Conservation (phyloP, 1,140 invertebrate genomes). For the Euglossa dilemma region DNA sequence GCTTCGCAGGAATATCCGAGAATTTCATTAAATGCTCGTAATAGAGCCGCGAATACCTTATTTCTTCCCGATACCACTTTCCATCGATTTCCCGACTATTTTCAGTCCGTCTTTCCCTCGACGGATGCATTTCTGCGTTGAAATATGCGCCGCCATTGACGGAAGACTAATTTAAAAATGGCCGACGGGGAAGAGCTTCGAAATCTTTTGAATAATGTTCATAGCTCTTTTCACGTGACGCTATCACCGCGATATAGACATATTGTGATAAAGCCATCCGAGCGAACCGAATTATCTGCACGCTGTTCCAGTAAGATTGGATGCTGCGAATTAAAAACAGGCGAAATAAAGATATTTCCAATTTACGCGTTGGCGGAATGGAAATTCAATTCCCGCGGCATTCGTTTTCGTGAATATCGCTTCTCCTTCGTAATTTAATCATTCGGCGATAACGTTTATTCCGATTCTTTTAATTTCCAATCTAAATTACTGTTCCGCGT, state of each 20-base stretch:
- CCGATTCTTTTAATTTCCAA: too few relatives aligned
- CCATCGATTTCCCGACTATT: slow-evolving; percentile 31
- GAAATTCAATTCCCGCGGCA: not conserved
- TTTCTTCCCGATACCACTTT: slow-evolving; percentile 30
- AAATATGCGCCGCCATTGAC: slow-evolving; percentile 37
- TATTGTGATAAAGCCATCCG: slow-evolving; percentile 6
- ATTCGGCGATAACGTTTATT: too few relatives aligned
- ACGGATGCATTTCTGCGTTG: slow-evolving; percentile 20
- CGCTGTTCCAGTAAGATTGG: not conserved
- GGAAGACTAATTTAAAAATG: slow-evolving; percentile 34
- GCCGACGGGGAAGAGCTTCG: not conserved
- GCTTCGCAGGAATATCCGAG: not conserved
- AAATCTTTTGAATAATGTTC: slow-evolving; percentile 38
- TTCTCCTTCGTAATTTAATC: too few relatives aligned
- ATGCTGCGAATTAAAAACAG: not conserved
- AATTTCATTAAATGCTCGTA: slow-evolving; percentile 41
- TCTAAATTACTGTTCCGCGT: too few relatives aligned
- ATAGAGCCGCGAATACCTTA: slow-evolving; percentile 22
- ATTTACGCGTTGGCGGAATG: too few relatives aligned
- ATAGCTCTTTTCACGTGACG: not conserved
- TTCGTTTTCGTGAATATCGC: too few relatives aligned
- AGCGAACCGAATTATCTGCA: not conserved
- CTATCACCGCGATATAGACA: not conserved
- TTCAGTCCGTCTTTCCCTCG: not conserved
- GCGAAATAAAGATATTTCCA: not conserved